Evolutionary conservation across 2,797 vertebrate species (phyloP).

Genomic region (Peromyscus eremicus): DNA sequence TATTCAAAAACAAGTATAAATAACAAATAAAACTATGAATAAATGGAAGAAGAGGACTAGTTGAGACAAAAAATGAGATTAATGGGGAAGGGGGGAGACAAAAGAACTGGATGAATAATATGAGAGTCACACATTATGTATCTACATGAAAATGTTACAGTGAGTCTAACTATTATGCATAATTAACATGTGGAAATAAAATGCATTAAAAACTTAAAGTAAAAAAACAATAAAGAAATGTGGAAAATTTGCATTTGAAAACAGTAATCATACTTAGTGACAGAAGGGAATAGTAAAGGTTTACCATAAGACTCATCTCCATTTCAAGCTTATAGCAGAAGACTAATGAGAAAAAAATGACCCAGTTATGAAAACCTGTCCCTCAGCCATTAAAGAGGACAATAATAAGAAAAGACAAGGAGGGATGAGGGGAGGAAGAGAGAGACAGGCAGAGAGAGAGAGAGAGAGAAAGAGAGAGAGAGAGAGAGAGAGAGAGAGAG

Average conservation of each 20-base stretch:
- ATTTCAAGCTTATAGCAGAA: neutral
- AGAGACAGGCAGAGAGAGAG: too few species aligned
- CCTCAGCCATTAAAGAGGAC: neutral
- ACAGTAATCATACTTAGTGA: neutral
- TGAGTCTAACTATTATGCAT: neutral
- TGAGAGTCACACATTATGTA: neutral
- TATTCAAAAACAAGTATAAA: neutral
- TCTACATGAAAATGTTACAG: neutral
- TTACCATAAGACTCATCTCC: neutral
- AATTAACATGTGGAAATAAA: neutral
- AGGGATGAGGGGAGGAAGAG: accelerated
- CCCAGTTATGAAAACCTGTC: neutral
- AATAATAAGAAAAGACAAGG: accelerated
- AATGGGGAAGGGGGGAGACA: neutral
- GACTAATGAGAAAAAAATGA: too few species aligned
- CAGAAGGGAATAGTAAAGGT: neutral
- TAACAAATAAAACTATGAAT: neutral
- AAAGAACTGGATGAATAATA: neutral
- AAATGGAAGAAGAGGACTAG: neutral
- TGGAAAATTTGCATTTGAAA: too few species aligned
- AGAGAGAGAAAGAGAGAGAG: too few species aligned
- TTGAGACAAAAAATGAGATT: neutral
- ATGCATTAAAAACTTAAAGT: too few species aligned
- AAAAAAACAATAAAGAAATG: neutral
- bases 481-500: too few species aligned